Conservation (phyloP, 2,113 vertebrate species). For the Chroicocephalus ridibundus region DNA sequence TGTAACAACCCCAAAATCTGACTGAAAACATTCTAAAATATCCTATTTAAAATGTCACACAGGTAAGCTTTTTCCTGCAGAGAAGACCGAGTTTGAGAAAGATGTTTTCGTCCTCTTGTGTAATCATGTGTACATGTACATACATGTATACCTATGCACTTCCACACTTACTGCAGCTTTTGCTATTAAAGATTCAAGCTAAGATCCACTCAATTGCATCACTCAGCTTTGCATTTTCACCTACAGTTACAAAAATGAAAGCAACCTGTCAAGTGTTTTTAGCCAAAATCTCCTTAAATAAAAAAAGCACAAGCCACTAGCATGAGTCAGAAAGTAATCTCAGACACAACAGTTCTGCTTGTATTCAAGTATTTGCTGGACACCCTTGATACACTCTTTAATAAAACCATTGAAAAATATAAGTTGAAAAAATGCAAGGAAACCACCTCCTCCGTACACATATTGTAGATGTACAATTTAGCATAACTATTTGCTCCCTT, state of each 20-base stretch:
- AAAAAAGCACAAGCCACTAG: neutral
- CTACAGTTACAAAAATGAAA: neutral
- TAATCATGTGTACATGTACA: neutral
- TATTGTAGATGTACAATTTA: neutral
- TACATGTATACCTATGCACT: neutral
- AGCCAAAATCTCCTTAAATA: neutral
- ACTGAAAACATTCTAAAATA: neutral
- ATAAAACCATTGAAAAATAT: accelerated
- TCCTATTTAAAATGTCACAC: neutral
- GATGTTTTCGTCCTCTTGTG: neutral
- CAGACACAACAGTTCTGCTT: neutral
- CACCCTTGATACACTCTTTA: neutral
- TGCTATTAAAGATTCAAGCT: neutral
- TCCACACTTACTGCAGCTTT: neutral
- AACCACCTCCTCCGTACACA: neutral
- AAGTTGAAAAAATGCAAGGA: neutral
- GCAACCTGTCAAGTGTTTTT: neutral
- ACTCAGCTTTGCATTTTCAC: neutral
- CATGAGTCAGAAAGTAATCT: neutral
- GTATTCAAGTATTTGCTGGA: neutral
- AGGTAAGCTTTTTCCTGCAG: neutral
- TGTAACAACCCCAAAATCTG: neutral
- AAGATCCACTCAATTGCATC: neutral
- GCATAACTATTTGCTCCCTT: neutral
- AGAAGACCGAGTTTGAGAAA: neutral